Evolutionary conservation across 2,113 vertebrate species (phyloP).

Genomic region (Xiphias gladius): DNA sequence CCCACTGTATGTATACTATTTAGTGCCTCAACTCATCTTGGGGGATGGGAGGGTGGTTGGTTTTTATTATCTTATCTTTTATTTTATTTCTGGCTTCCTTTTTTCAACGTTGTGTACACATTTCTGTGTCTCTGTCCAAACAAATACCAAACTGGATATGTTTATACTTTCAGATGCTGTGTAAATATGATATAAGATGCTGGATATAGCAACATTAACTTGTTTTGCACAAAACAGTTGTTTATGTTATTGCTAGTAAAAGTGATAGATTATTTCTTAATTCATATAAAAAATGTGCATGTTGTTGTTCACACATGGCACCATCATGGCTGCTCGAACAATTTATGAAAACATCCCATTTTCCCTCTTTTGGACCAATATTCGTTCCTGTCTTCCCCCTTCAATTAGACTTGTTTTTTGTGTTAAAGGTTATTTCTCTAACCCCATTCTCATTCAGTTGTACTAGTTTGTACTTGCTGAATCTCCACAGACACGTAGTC

Average conservation of each 20-base stretch:
- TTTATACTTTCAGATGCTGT: too few species aligned
- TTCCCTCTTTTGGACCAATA: background rate
- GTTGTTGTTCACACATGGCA: slow-evolving; percentile 3
- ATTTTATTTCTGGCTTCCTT: too few species aligned
- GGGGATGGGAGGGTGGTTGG: too few species aligned
- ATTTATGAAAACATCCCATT: slow-evolving; percentile 20
- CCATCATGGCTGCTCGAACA: slow-evolving; percentile 5
- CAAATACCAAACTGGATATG: too few species aligned
- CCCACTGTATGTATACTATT: too few species aligned
- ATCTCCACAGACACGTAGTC: background rate
- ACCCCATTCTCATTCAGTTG: background rate
- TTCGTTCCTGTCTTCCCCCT: background rate
- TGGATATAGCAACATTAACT: background rate
- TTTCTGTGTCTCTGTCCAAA: too few species aligned
- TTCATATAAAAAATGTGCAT: background rate
- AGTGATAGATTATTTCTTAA: background rate
- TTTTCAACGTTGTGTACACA: too few species aligned
- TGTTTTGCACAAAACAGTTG: background rate
- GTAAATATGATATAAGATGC: too few species aligned
- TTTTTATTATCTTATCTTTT: too few species aligned
- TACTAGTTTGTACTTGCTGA: background rate
- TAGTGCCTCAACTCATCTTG: too few species aligned
- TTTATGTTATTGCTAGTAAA: background rate
- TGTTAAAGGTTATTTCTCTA: background rate
- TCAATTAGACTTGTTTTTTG: slow-evolving; percentile 7